Conservation (phyloP, 2,113 vertebrate genomes). For the Steatornis caripensis region DNA sequence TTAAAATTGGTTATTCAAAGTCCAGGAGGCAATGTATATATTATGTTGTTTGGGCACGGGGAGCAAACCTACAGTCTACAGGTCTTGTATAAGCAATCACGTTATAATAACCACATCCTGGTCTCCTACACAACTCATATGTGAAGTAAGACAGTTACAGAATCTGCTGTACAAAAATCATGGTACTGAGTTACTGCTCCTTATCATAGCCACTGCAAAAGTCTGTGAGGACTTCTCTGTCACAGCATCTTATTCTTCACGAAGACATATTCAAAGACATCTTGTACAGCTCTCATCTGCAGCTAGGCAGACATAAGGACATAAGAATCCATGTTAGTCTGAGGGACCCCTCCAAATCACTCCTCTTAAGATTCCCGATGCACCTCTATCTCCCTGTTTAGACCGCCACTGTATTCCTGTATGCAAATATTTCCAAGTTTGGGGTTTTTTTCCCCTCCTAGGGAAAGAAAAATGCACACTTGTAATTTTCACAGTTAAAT, state of each 20-base stretch:
- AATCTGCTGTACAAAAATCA: background rate
- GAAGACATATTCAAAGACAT: background rate
- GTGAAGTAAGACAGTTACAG: background rate
- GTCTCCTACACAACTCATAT: background rate
- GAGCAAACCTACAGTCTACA: background rate
- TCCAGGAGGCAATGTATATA: background rate
- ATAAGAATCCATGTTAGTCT: background rate
- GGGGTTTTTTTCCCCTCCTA: background rate
- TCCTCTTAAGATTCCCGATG: background rate
- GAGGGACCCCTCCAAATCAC: background rate
- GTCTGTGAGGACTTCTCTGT: background rate
- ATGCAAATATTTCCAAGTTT: background rate
- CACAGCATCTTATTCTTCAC: background rate
- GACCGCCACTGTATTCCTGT: background rate
- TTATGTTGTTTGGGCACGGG: background rate
- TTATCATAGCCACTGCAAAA: accelerated
- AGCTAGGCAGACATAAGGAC: background rate
- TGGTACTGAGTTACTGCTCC: background rate
- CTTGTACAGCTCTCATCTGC: accelerated
- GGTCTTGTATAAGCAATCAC: background rate
- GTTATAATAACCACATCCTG: background rate
- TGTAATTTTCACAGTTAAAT: background rate
- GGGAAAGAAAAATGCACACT: background rate
- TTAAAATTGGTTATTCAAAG: background rate
- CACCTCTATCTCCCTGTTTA: background rate